Evolutionary conservation across 2,113 vertebrate genomes (phyloP), one percentile per base, ranked within the genome.

Genomic region (Phyllostomus hastatus): DNA sequence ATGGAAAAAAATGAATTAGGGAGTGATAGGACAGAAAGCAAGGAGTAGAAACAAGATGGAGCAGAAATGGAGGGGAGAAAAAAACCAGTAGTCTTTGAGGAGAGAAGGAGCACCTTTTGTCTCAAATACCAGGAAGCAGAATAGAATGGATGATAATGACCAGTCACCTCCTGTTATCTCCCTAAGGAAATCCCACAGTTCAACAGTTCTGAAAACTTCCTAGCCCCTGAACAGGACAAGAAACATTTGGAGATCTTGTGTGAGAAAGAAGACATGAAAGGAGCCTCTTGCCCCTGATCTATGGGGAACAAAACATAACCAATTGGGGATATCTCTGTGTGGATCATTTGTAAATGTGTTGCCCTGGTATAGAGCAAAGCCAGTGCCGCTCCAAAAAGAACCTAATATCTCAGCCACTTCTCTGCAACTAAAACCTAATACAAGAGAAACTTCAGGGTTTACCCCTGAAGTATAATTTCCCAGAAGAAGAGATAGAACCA

Each of bases 401-500:
- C 7, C 69, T 10, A 57, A 59, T 41, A 76, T 73, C 41, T 50
- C 41, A 88, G 76, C 59, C 50, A 81, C 19, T 76, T 48, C 16
- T 88, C 22, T 81, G 59, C 89, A 76, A 43, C 43, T 67, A 84
- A 90, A 69, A 38, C 15, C 31, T n/a, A 70, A 59, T 46, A 52
- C 11, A 54, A 93, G 35, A 67, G 7, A 86, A 46, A 48, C 2
- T 3, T 79, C 70, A 35, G 11, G 9, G 12, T 76, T 84, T 81
- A n/a, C 7, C 6, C 15, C 33, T 57, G 33, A 75, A 88, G 92
- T 72, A n/a, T 57, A 75, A 22, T 20, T 92, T 78, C 28, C 41
- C 35, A 72, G 26, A 72, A 89, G 85, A 73, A 76, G 48, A 96
- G 8, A 82, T 5, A 94, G 57, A 97, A 50, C 31, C 57, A 85